A percentile compares a stretch with the other conserved stretches of the same genome.
Evolutionary conservation across 2,888 invertebrate species (phyloP).

Genomic region (Campoplex capitator): DNA sequence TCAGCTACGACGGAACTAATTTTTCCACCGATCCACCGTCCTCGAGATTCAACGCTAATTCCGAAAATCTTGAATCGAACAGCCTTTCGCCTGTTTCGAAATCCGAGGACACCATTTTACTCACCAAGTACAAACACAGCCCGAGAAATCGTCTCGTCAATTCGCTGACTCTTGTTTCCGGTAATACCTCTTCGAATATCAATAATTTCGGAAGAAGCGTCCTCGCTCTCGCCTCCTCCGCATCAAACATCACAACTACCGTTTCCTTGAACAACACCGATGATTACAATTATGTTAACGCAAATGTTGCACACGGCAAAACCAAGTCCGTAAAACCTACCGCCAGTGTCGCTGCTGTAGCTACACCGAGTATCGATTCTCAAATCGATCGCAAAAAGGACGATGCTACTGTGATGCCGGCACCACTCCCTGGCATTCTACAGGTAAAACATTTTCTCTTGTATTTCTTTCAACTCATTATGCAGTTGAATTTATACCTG

Average conservation of each 20-base stretch:
- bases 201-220: slow-evolving; percentile 88
- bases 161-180: slow-evolving; percentile 84
- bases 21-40: slow-evolving; percentile 77
- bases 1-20: slow-evolving; percentile 78
- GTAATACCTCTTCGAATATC: slow-evolving; percentile 85
- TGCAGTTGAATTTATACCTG: too few relatives aligned
- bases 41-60: slow-evolving; percentile 13
- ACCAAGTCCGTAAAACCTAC: slow-evolving; percentile 77
- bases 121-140: slow-evolving; percentile 83
- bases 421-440: slow-evolving; percentile 86
- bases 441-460: slow-evolving; percentile 86
- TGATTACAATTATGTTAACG: slow-evolving; percentile 72
- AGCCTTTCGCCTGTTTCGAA: slow-evolving; percentile 90
- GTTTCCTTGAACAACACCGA: slow-evolving; percentile 84
- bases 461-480: background rate
- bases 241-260: slow-evolving; percentile 79
- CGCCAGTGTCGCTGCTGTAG: slow-evolving; percentile 83
- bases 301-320: slow-evolving; percentile 46
- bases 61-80: slow-evolving; percentile 56
- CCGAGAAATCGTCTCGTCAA: slow-evolving; percentile 86
- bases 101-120: slow-evolving; percentile 91
- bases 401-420: slow-evolving; percentile 79
- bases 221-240: slow-evolving; percentile 87
- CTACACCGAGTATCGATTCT: slow-evolving; percentile 76
- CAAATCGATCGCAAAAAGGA: slow-evolving; percentile 79